Conservation (phyloP, 2,113 vertebrate species). For the Misgurnus anguillicaudatus region DNA sequence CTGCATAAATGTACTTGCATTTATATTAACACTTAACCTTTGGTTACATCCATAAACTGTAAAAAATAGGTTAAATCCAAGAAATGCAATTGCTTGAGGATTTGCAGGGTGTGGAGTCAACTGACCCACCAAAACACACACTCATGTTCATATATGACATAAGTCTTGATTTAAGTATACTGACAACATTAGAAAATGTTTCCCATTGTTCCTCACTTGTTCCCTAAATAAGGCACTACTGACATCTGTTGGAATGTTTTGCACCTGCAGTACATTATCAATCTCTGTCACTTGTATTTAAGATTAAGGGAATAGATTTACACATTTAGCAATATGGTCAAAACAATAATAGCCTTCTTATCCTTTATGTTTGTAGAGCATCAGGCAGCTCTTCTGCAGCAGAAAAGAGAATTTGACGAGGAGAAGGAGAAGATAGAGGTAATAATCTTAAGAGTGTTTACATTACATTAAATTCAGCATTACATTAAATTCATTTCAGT, state of each 20-base stretch:
- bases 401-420: constrained; percentile 92
- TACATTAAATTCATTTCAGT: too few relatives aligned
- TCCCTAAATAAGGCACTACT: not conserved
- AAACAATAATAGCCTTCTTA: not conserved
- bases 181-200: not conserved
- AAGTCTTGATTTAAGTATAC: constrained; percentile 7
- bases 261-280: not conserved
- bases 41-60: not conserved
- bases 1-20: not conserved
- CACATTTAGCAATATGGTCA: too few relatives aligned
- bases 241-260: constrained; percentile 7
- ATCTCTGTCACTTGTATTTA: not conserved
- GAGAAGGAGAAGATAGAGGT: constrained; percentile 91
- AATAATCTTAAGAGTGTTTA: constrained; percentile 47
- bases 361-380: constrained; percentile 79
- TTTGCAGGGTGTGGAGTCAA: constrained; percentile 35
- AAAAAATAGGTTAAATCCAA: not conserved
- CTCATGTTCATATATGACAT: constrained; percentile 1
- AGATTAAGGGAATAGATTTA: too few relatives aligned
- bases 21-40: constrained; percentile 1
- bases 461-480: too few relatives aligned
- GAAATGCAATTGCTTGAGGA: not conserved
- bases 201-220: not conserved
- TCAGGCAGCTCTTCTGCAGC: constrained; percentile 90
- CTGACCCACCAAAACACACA: constrained; percentile 45